Evolutionary conservation across 2,888 invertebrate species (phyloP).

Genomic region (Pterobdella sp.): DNA sequence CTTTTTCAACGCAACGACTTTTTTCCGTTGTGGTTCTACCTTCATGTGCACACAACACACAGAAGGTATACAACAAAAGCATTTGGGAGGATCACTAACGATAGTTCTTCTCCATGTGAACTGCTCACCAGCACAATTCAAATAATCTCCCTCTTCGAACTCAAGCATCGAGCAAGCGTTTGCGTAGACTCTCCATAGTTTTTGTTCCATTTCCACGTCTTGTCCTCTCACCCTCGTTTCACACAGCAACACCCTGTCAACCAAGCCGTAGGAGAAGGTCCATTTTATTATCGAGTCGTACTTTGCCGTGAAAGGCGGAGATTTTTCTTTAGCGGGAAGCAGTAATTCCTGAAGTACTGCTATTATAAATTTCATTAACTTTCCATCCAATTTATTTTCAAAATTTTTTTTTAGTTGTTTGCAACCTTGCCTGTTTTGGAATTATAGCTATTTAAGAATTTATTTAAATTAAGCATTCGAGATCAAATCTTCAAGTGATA

Average conservation of each 20-base stretch:
- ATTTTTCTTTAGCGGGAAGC: neutral
- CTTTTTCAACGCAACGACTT: neutral
- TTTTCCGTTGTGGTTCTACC: neutral
- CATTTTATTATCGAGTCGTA: neutral
- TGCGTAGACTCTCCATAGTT: neutral
- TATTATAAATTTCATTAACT: neutral
- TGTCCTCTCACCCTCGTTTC: neutral
- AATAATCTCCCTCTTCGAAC: neutral
- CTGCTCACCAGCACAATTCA: neutral
- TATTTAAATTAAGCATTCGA: neutral
- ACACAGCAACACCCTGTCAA: neutral
- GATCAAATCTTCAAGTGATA: neutral
- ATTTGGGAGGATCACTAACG: no score
- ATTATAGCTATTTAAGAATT: neutral
- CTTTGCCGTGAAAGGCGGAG: neutral
- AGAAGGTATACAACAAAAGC: neutral
- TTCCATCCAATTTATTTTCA: neutral
- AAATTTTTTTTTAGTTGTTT: neutral
- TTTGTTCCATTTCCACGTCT: neutral
- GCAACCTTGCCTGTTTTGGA: neutral
- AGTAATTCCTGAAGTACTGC: constrained; percentile 4
- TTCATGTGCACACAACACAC: neutral
- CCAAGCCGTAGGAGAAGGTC: neutral
- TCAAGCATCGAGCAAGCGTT: neutral
- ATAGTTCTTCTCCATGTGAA: neutral